phyloP scores from a whole-genome alignment of 1,140 invertebrate genomes.

The Polyergus mexicanus region DNA sequence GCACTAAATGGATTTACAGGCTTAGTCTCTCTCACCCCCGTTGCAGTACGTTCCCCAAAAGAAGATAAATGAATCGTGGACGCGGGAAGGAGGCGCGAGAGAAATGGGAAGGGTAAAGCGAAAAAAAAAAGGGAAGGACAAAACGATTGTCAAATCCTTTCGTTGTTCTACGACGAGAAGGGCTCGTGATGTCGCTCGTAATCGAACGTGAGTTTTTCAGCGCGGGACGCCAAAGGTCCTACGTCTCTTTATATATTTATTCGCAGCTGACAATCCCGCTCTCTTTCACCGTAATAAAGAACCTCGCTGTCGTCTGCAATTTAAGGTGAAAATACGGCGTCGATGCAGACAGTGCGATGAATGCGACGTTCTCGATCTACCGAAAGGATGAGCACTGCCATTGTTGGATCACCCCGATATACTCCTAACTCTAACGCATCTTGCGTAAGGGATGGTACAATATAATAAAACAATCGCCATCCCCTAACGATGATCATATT shows the following conservation, averaged over 20 bases:
- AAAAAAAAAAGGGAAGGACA: not conserved
- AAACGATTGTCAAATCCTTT: constrained; percentile 62
- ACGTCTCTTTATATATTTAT: constrained; percentile 60
- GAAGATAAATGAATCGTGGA: constrained; percentile 35
- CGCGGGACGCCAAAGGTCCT: constrained; percentile 16
- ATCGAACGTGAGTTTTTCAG: constrained; percentile 47
- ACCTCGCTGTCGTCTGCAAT: constrained; percentile 74
- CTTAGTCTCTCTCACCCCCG: constrained; percentile 3
- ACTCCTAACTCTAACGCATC: constrained; percentile 18
- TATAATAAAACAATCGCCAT: constrained; percentile 21
- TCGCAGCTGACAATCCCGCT: constrained; percentile 56
- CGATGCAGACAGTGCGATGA: constrained; percentile 55
- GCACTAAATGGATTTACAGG: constrained; percentile 56
- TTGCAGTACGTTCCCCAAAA: constrained; percentile 25
- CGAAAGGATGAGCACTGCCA: constrained; percentile 66
- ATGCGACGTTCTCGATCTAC: constrained; percentile 59
- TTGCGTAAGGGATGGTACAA: constrained; percentile 32
- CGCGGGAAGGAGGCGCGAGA: not conserved
- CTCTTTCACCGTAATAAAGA: constrained; percentile 63
- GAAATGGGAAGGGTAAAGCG: not conserved
- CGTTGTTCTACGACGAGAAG: constrained; percentile 10
- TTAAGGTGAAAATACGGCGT: constrained; percentile 68
- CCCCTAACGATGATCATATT: not conserved
- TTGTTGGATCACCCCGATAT: constrained; percentile 54
- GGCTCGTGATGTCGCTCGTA: constrained; percentile 40